Percentiles rank a stretch among this genome's conserved stretches.
Evolutionary conservation across 2,888 invertebrate genomes (phyloP).

Genomic region (Zygothrica quintamaculata): DNA sequence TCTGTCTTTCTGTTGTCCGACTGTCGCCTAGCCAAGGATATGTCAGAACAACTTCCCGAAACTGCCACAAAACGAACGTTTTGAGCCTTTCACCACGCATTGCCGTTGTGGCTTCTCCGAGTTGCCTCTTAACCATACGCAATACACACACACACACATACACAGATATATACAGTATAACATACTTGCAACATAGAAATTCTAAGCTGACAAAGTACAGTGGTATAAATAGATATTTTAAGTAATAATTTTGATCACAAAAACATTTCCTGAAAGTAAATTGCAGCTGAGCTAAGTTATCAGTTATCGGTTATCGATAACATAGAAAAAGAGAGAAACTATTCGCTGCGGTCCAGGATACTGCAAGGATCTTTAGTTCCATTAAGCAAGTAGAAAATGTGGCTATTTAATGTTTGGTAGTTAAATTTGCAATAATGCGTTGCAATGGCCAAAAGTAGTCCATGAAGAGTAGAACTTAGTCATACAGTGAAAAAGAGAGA

Average conservation of each 20-base stretch:
- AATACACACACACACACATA: conserved; percentile 8
- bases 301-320: too few relatives aligned
- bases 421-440: conserved; percentile 27
- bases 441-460: conserved; percentile 11
- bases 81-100: conserved; percentile 51
- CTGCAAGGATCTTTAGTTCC: conserved; percentile 2
- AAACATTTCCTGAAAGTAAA: too few relatives aligned
- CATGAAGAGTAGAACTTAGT: conserved; percentile 12
- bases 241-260: too few relatives aligned
- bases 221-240: too few relatives aligned
- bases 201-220: conserved; percentile 2
- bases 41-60: conserved; percentile 58
- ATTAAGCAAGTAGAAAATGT: conserved; percentile 16
- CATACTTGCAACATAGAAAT: too few relatives aligned
- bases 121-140: conserved; percentile 15
- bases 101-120: conserved; percentile 11
- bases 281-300: too few relatives aligned
- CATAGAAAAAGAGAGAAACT: too few relatives aligned
- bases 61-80: conserved; percentile 33
- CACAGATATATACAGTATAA: conserved; percentile 3
- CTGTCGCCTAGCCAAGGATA: conserved; percentile 56
- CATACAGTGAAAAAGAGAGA: too few relatives aligned
- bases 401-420: conserved; percentile 30
- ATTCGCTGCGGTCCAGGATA: too few relatives aligned
- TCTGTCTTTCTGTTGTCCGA: conserved; percentile 19